These are phyloP conservation scores for Willowsia nigromaculata DNA, from an alignment of 2,888 invertebrate species.

Conservation along the genomic window DNA sequence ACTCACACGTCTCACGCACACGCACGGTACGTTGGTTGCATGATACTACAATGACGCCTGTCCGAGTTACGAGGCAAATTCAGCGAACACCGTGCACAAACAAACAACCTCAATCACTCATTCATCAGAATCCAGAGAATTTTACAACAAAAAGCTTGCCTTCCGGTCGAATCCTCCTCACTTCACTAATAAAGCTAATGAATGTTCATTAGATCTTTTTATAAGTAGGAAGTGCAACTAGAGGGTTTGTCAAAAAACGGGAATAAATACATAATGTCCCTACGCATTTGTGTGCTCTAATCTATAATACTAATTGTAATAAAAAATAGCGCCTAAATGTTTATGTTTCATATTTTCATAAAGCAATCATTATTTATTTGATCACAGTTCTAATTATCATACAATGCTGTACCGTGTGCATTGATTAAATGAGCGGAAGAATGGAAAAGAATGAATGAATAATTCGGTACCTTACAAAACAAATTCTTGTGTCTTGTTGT, in stretches of 20 bases:
- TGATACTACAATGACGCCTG: too few species aligned
- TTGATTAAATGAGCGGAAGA: conserved; percentile 2
- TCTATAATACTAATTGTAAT: too few species aligned
- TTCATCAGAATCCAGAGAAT: background rate
- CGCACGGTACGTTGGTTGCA: too few species aligned
- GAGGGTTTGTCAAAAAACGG: background rate
- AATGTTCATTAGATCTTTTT: conserved; percentile 34
- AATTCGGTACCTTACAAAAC: background rate
- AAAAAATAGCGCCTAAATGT: background rate
- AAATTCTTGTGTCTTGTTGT: background rate
- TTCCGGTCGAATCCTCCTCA: conserved; percentile 37
- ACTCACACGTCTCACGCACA: too few species aligned
- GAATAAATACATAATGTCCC: background rate
- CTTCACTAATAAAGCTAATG: conserved; percentile 23
- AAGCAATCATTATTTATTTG: background rate
- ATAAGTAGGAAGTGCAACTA: conserved; percentile 65
- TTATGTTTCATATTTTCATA: conserved; percentile 22
- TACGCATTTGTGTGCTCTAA: background rate
- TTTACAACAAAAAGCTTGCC: conserved; percentile 22
- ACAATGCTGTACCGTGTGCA: background rate
- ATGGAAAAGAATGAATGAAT: background rate
- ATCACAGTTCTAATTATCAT: too few species aligned
- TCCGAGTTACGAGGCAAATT: too few species aligned
- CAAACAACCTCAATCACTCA: background rate
- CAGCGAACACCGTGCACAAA: too few species aligned